phyloP scores from a whole-genome alignment of 2,888 invertebrate genomes.

The Drosophila fulvimacula region DNA sequence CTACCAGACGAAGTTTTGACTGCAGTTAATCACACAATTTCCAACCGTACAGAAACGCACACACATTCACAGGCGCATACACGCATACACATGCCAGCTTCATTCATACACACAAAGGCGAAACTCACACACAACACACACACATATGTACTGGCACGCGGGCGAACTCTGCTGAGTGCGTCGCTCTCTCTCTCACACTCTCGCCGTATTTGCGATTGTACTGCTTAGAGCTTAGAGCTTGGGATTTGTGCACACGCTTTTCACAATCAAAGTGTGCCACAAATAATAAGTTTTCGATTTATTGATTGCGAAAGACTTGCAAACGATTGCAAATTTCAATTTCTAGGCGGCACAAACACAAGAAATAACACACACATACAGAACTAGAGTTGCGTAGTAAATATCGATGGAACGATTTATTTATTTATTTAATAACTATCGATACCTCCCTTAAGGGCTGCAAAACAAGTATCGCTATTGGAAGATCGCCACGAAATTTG shows the following conservation, averaged over 20 bases:
- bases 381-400: slow-evolving; percentile 35
- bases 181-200: slow-evolving; percentile 36
- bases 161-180: slow-evolving; percentile 45
- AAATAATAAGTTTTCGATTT: slow-evolving; percentile 6
- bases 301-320: slow-evolving; percentile 17
- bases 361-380: slow-evolving; percentile 40
- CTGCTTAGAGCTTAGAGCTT: slow-evolving; percentile 9
- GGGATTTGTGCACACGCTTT: slow-evolving; percentile 7
- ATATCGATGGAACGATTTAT: slow-evolving; percentile 32
- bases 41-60: slow-evolving; percentile 44
- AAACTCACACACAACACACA: slow-evolving; percentile 44
- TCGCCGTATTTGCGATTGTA: slow-evolving; percentile 17
- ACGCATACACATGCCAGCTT: slow-evolving; percentile 23
- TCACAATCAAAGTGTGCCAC: not conserved
- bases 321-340: slow-evolving; percentile 39
- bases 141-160: slow-evolving; percentile 45
- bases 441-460: slow-evolving; percentile 4
- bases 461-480: not conserved
- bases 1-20: slow-evolving; percentile 42
- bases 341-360: slow-evolving; percentile 60
- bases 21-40: slow-evolving; percentile 71
- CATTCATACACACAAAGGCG: slow-evolving; percentile 24
- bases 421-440: slow-evolving; percentile 6
- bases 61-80: slow-evolving; percentile 33
- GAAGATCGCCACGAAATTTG: not conserved